Conservation (phyloP, 1,140 invertebrate genomes). For the Hycleus phaleratus region DNA sequence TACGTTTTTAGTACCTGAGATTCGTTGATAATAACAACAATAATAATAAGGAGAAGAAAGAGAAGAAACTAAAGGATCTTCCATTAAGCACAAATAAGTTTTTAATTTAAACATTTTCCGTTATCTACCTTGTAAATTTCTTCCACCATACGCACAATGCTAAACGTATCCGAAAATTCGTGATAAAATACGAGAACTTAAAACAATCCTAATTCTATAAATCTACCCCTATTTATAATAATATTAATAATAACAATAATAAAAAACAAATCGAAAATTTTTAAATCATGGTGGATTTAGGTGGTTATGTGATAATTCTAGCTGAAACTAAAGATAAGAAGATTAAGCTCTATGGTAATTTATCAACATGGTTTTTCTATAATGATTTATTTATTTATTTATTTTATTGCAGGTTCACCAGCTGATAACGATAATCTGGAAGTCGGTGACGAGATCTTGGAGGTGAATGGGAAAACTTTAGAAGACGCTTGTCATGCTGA, state of each 20-base stretch:
- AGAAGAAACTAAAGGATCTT: not conserved
- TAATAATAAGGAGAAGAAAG: not conserved
- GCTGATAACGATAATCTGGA: conserved; percentile 89
- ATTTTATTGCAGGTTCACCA: conserved; percentile 63
- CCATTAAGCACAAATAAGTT: too few relatives aligned
- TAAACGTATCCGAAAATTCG: conserved; percentile 23
- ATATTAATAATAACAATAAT: too few relatives aligned
- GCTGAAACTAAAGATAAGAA: conserved; percentile 89
- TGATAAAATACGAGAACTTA: not conserved
- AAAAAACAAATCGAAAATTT: not conserved
- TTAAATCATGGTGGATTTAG: conserved; percentile 75
- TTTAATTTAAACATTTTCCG: not conserved
- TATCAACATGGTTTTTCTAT: not conserved
- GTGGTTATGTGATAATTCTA: conserved; percentile 92
- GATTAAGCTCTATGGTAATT: conserved; percentile 87
- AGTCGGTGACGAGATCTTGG: conserved; percentile 91
- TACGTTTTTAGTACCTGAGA: conserved; percentile 23
- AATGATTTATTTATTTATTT: not conserved
- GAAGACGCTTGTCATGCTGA: conserved; percentile 83
- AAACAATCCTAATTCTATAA: not conserved
- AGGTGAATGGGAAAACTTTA: conserved; percentile 85
- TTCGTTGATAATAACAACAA: not conserved
- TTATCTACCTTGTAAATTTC: conserved; percentile 4
- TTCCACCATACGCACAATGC: conserved; percentile 26
- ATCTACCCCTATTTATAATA: not conserved